A percentile compares a stretch with the other conserved stretches of the same genome.
phyloP scores from a whole-genome alignment of 1,140 invertebrate species.

The Trichoplusia ni region DNA sequence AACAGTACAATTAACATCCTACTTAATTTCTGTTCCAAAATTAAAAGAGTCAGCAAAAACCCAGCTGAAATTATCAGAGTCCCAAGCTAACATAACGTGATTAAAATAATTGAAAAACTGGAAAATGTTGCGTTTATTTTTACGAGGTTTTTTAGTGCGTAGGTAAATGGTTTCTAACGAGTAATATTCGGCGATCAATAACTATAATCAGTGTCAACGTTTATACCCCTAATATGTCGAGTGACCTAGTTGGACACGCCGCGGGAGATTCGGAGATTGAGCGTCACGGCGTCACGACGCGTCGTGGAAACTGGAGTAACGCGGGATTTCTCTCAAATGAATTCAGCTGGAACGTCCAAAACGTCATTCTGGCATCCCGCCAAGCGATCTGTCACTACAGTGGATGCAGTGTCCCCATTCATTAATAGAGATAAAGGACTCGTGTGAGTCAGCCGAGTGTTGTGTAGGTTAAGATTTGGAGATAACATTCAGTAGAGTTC shows the following conservation, averaged over 20 bases:
- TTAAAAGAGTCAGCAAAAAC: too few species aligned
- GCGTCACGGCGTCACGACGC: too few species aligned
- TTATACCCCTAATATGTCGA: not conserved
- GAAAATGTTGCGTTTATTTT: too few species aligned
- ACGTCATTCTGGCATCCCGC: not conserved
- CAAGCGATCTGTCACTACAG: not conserved
- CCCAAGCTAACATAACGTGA: too few species aligned
- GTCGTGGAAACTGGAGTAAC: not conserved
- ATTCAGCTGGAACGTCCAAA: not conserved
- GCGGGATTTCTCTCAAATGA: not conserved
- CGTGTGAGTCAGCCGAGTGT: not conserved
- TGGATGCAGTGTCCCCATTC: conserved; percentile 7
- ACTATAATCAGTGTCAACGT: not conserved
- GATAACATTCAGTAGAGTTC: too few species aligned
- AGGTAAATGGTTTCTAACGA: too few species aligned
- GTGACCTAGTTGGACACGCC: conserved; percentile 1
- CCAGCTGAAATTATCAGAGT: too few species aligned
- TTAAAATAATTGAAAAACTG: too few species aligned
- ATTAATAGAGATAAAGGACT: conserved; percentile 15
- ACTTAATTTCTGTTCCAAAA: too few species aligned
- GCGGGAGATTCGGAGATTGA: conserved; percentile 2
- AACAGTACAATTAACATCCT: too few species aligned
- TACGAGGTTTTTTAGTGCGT: too few species aligned
- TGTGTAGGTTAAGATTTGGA: too few species aligned
- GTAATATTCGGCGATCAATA: not conserved